Base-by-base conservation (phyloP, 2,113 vertebrate species). In the Anolis carolinensis region DNA sequence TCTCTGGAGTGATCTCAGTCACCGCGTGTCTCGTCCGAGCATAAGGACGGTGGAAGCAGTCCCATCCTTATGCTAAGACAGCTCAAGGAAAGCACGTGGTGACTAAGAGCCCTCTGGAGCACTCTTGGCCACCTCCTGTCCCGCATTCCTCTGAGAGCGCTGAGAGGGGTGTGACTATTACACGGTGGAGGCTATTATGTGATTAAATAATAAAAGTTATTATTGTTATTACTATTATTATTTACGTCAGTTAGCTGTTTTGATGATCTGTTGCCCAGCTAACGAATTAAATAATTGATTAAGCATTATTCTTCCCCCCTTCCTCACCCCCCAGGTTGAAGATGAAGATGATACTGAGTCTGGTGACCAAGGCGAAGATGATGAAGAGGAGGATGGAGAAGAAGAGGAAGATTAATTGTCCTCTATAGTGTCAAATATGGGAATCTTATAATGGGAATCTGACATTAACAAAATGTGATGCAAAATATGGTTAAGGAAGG, bases 341-440 rank as follows among this genome's bases (percentile, higher is more conserved):
- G 97, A 97, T 92, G 97, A 97, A 74, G 97, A 97, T 84, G 97
- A 97, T 62, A 93, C 94, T 68, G 96, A 97, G 86, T 96, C 95
- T 6, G 95, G 92, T 90, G 97, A 97, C 87, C 97, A 97, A 79
- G 95, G 92, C 0, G 96, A 96, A 48, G 96, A 97, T 36, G 96
- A 96, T 79, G 96, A 97, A 18, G 96, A 97, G 63, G 95, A 90
- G 52, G 95, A 95, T 30, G 91, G 92, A 23, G 74, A 86, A 0
- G 87, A 84, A 16, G 94, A 96, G 25, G 93, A 96, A 30, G 74
- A 86, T 14, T 93, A 91, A 88, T 82, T 79, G 65, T 85, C 79
- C 68, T 83, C 63, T 68, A 86, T 82, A 75, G 79, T 84, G 48
- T 91, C 89, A 86, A 87, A 81, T 44, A 36, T 74, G 77, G 73